These are phyloP conservation scores for Pica pica DNA, from an alignment of 2,113 vertebrate species.

Conservation along the genomic window DNA sequence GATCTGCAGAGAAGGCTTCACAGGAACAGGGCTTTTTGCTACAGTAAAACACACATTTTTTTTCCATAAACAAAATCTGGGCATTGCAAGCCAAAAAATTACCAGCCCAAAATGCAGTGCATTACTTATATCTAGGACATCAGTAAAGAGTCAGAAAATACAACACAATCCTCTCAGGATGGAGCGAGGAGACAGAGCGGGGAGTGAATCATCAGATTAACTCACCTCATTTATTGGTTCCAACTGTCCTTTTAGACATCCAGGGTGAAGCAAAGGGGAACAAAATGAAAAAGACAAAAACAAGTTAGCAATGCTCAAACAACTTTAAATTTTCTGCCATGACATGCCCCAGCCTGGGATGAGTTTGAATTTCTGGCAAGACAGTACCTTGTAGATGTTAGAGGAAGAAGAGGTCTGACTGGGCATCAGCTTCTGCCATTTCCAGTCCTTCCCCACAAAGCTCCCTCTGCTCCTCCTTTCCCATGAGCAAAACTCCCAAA, in stretches of 20 bases:
- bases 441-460: neutral
- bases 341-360: slow-evolving; percentile 22
- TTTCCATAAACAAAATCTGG: neutral
- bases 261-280: slow-evolving; percentile 52
- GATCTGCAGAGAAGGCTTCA: neutral
- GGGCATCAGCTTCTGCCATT: neutral
- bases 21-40: neutral
- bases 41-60: neutral
- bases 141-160: slow-evolving; percentile 24
- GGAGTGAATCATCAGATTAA: slow-evolving; percentile 64
- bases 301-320: slow-evolving; percentile 73
- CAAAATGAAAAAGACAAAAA: slow-evolving; percentile 65
- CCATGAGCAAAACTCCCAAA: neutral
- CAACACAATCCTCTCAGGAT: slow-evolving; percentile 49
- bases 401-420: neutral
- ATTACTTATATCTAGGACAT: slow-evolving; percentile 27
- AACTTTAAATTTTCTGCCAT: slow-evolving; percentile 41
- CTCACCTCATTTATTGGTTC: slow-evolving; percentile 91
- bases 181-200: neutral
- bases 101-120: neutral
- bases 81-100: neutral
- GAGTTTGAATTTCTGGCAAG: slow-evolving; percentile 36
- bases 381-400: neutral
- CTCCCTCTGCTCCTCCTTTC: neutral
- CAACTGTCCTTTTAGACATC: slow-evolving; percentile 90